phyloP scores from a whole-genome alignment of 1,140 invertebrate genomes.

The Hycleus phaleratus region DNA sequence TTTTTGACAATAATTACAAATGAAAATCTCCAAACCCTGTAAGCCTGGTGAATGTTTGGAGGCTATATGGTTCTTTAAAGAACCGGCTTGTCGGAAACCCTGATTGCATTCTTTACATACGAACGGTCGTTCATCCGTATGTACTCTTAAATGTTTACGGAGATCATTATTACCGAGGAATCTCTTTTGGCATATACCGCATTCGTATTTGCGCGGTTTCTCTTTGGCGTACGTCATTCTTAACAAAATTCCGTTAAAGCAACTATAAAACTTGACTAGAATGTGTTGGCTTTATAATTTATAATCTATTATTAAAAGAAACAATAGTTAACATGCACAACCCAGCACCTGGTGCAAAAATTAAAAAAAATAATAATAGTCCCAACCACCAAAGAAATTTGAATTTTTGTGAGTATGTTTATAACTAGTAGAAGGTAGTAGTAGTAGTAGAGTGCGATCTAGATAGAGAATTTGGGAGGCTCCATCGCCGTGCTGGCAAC shows the following conservation, averaged over 20 bases:
- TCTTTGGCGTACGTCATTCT: constrained; percentile 32
- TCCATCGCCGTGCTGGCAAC: constrained; percentile 19
- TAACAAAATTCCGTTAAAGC: constrained; percentile 1
- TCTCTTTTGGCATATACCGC: constrained; percentile 46
- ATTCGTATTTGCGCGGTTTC: constrained; percentile 35
- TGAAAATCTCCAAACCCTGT: constrained; percentile 48
- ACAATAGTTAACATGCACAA: constrained; percentile 17
- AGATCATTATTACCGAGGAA: constrained; percentile 46
- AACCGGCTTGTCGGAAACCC: constrained; percentile 60
- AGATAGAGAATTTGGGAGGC: constrained; percentile 10
- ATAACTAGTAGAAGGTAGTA: constrained; percentile 1
- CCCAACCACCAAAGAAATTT: constrained; percentile 26
- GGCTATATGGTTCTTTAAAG: constrained; percentile 59
- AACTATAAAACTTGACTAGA: constrained; percentile 25
- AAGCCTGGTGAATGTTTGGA: constrained; percentile 47
- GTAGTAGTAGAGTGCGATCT: constrained; percentile 15
- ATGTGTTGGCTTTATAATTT: constrained; percentile 15
- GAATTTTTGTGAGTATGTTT: too few relatives aligned
- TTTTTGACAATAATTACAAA: constrained; percentile 63
- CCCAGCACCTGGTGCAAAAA: constrained; percentile 10
- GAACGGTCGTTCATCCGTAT: constrained; percentile 53
- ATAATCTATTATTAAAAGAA: neutral
- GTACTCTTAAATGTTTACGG: constrained; percentile 48
- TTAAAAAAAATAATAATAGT: neutral
- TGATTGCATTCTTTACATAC: constrained; percentile 68